These are phyloP conservation scores for Panopea generosa DNA, from an alignment of 2,888 invertebrate genomes.

Conservation along the genomic window DNA sequence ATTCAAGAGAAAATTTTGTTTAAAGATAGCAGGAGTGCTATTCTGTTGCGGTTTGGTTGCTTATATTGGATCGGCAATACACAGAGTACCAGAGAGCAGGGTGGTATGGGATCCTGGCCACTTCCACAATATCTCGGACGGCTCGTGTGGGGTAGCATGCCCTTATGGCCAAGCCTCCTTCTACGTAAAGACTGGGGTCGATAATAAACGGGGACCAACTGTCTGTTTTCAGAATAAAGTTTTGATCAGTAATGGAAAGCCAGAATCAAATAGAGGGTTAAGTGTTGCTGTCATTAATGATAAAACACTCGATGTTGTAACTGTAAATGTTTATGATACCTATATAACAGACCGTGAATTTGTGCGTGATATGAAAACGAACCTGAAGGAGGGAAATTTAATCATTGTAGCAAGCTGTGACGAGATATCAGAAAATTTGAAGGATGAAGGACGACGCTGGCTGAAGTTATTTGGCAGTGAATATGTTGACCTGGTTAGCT, in stretches of 20 bases:
- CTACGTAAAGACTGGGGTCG: slow-evolving; percentile 86
- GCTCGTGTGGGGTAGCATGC: slow-evolving; percentile 86
- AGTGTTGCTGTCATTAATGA: slow-evolving; percentile 79
- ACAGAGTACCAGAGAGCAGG: slow-evolving; percentile 38
- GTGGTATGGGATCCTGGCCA: slow-evolving; percentile 26
- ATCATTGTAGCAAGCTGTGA: slow-evolving; percentile 81
- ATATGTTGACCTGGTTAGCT: slow-evolving; percentile 76
- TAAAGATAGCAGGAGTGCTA: slow-evolving; percentile 51
- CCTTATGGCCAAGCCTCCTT: slow-evolving; percentile 85
- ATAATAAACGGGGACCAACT: slow-evolving; percentile 86
- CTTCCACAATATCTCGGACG: slow-evolving; percentile 56
- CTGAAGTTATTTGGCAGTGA: slow-evolving; percentile 81
- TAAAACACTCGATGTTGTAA: slow-evolving; percentile 73
- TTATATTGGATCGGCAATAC: slow-evolving; percentile 47
- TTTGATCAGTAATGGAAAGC: slow-evolving; percentile 80
- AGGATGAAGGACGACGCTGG: slow-evolving; percentile 78
- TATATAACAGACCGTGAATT: slow-evolving; percentile 80
- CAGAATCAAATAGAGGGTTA: slow-evolving; percentile 79
- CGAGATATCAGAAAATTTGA: slow-evolving; percentile 80
- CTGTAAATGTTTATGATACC: slow-evolving; percentile 81
- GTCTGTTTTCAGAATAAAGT: slow-evolving; percentile 87
- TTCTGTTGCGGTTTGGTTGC: slow-evolving; percentile 50
- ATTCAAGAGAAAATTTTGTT: slow-evolving; percentile 3
- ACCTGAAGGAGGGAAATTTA: slow-evolving; percentile 75
- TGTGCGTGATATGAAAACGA: slow-evolving; percentile 78